Percentiles rank a stretch among this genome's conserved stretches.
Conservation (phyloP, 1,140 invertebrate species). For the Trichonephila inaurata region DNA sequence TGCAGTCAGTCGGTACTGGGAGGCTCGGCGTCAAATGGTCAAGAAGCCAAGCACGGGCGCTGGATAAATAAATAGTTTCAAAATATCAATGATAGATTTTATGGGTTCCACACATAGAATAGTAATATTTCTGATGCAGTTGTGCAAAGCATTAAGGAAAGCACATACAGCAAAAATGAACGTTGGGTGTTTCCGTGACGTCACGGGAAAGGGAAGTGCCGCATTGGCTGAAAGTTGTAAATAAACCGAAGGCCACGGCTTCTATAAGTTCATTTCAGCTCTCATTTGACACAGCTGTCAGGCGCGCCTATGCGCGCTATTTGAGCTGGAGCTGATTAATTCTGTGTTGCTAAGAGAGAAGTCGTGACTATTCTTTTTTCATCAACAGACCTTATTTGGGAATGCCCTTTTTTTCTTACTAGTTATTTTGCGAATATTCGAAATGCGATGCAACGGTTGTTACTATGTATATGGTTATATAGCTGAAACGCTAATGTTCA, state of each 20-base stretch:
- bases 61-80: too few species aligned
- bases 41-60: too few species aligned
- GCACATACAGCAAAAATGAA: neutral
- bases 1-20: too few species aligned
- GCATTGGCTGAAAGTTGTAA: neutral
- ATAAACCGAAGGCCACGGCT: neutral
- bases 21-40: too few species aligned
- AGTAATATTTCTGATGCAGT: neutral
- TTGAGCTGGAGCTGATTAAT: neutral
- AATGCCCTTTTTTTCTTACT: too few species aligned
- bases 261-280: neutral
- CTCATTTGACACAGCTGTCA: neutral
- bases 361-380: too few species aligned
- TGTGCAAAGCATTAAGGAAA: neutral
- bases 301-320: neutral
- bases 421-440: too few species aligned
- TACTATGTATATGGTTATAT: too few species aligned
- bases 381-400: too few species aligned
- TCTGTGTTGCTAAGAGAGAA: neutral
- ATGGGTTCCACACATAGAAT: neutral
- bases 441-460: too few species aligned
- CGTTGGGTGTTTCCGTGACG: neutral
- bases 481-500: too few species aligned
- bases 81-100: too few species aligned
- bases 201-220: neutral